phyloP scores from a whole-genome alignment of 2,888 invertebrate species.

The Blastobasis lacticolella region DNA sequence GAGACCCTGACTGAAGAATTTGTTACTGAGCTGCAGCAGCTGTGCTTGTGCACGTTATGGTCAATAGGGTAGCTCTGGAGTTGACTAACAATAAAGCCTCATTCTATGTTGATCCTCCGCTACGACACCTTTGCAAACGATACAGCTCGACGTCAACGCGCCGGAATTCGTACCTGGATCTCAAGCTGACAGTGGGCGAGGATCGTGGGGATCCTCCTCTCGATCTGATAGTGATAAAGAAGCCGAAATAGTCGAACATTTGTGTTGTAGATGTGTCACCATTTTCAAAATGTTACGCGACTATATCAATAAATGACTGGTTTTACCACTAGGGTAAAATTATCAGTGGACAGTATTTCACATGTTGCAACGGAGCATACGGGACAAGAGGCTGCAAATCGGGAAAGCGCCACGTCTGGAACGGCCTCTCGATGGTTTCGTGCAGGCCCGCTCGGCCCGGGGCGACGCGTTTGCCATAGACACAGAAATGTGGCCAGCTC shows the following conservation, averaged over 20 bases:
- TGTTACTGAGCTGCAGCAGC: too few relatives aligned
- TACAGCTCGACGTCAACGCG: constrained; percentile 81
- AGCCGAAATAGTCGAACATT: constrained; percentile 69
- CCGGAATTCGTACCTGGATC: constrained; percentile 78
- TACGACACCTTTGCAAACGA: too few relatives aligned
- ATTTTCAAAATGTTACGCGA: constrained; percentile 81
- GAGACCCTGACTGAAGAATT: too few relatives aligned
- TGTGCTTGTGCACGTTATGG: too few relatives aligned
- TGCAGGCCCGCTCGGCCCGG: constrained; percentile 71
- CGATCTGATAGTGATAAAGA: constrained; percentile 74
- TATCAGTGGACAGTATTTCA: constrained; percentile 69
- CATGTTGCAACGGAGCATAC: constrained; percentile 76
- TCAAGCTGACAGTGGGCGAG: constrained; percentile 70
- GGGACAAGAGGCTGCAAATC: constrained; percentile 78
- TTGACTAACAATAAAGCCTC: too few relatives aligned
- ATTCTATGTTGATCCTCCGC: too few relatives aligned
- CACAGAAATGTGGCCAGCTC: constrained; percentile 97
- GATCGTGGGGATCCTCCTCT: constrained; percentile 71
- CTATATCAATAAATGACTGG: constrained; percentile 85
- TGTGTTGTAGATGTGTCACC: constrained; percentile 82
- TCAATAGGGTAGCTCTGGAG: too few relatives aligned
- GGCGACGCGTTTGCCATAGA: constrained; percentile 88
- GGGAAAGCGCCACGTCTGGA: constrained; percentile 84
- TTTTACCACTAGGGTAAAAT: constrained; percentile 90
- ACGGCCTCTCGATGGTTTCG: constrained; percentile 82